Evolutionary conservation across 2,888 invertebrate genomes (phyloP), one percentile per base, ranked within the genome.

Genomic region (Cyclophora punctaria): DNA sequence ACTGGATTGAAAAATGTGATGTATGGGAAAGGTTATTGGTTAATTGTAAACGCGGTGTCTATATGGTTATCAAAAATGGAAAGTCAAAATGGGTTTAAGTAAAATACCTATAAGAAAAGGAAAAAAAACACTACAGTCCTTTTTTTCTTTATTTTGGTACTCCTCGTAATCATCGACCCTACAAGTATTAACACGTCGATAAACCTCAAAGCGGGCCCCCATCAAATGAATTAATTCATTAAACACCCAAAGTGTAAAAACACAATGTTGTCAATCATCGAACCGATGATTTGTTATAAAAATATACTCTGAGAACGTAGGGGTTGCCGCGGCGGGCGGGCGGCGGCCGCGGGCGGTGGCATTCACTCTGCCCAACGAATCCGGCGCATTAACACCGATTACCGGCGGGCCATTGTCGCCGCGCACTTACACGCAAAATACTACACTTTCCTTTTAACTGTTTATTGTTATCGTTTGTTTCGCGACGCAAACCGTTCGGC

Each of bases 381-480:
- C 71, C 71, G 69, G 66, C 78, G 64, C 83, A 84, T 86, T 87
- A 86, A 82, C 87, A 83, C 87, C 80, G 81, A 86, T 85, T 86
- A 80, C 73, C 57, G 57, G 40, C 37, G 59, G 72, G 58, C 72
- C 72, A 76, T 86, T 84, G 81, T 83, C 64, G 68, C 63, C 60
- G 71, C 63, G 67, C 78, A 75, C 71, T 75, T 74, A 73, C 77
- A 77, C 80, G 74, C 80, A 82, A 83, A 84, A 86, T 82, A 80
- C 79, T 83, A 84, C 83, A 83, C 84, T 84, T 83, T 86, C 79
- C 81, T 83, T 85, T 85, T 82, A 78, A 83, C 75, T 86, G 85
- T 87, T 87, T 87, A 87, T 85, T 87, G 87, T 86, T 77, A 80
- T 75, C 83, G 80, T 81, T 86, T 86, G 85, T 87, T 87, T 85